Evolutionary conservation across 2,113 vertebrate genomes (phyloP).

Genomic region (Coturnix japonica): DNA sequence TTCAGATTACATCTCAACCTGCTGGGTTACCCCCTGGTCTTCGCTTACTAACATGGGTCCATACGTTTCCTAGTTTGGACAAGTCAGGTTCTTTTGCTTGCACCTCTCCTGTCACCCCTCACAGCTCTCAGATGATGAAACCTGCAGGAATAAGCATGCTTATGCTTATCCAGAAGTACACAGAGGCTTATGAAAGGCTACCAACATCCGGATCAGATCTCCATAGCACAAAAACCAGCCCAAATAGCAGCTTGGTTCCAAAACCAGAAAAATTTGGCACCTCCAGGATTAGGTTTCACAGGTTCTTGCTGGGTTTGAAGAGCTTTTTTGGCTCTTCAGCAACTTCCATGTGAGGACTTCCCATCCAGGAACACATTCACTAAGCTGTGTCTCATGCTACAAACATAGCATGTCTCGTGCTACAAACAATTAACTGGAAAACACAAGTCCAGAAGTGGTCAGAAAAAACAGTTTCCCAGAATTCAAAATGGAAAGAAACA

Average conservation of each 20-base stretch:
- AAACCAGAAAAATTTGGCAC: neutral
- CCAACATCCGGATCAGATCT: fast-evolving
- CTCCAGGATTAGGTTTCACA: neutral
- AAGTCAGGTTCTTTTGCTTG: neutral
- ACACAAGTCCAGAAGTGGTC: neutral
- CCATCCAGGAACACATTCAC: neutral
- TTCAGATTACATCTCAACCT: neutral
- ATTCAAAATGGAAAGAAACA: neutral
- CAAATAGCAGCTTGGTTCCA: neutral
- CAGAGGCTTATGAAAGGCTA: neutral
- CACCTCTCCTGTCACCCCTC: fast-evolving
- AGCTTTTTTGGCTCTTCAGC: neutral
- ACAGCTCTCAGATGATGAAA: neutral
- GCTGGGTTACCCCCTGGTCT: neutral
- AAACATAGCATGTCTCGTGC: neutral
- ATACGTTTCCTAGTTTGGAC: fast-evolving
- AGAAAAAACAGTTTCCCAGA: neutral
- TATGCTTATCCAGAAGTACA: neutral
- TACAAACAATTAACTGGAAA: neutral
- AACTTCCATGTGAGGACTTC: neutral
- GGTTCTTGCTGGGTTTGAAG: neutral
- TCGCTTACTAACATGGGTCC: neutral
- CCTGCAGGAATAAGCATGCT: neutral
- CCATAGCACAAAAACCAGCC: neutral
- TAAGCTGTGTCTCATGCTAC: too few relatives aligned